Evolutionary conservation across 2,113 vertebrate genomes (phyloP).

Genomic region (Ptilorrhoa leucosticta): DNA sequence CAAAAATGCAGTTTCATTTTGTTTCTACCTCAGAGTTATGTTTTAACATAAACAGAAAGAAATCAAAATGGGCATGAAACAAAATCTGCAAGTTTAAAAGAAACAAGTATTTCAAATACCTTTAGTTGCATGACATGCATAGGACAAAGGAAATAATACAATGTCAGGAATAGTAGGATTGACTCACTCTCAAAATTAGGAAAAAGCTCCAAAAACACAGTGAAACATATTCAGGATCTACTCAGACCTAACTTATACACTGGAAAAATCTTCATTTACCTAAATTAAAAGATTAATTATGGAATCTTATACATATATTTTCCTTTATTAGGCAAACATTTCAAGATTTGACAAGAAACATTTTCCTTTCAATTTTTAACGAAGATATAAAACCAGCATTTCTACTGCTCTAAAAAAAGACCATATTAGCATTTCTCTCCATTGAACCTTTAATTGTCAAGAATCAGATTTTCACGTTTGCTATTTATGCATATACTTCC

Average conservation of each 20-base stretch:
- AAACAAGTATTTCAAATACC: neutral
- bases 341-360: neutral
- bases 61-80: slow-evolving; percentile 19
- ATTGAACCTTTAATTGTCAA: neutral
- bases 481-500: neutral
- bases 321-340: neutral
- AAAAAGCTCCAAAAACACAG: neutral
- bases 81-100: neutral
- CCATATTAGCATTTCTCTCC: neutral
- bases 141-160: neutral
- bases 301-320: neutral
- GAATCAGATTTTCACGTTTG: neutral
- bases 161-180: neutral
- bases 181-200: neutral
- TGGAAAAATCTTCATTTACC: neutral
- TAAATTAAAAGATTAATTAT: neutral
- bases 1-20: slow-evolving; percentile 53
- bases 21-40: slow-evolving; percentile 27
- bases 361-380: neutral
- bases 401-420: neutral
- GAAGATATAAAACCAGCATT: neutral
- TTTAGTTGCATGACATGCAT: neutral
- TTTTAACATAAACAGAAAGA: slow-evolving; percentile 20
- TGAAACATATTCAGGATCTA: neutral
- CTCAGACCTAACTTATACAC: neutral